Percentiles rank a stretch among this genome's conserved stretches.
These are phyloP conservation scores for Spea multiplicata DNA, from an alignment of 2,113 vertebrate genomes.

Conservation along the genomic window DNA sequence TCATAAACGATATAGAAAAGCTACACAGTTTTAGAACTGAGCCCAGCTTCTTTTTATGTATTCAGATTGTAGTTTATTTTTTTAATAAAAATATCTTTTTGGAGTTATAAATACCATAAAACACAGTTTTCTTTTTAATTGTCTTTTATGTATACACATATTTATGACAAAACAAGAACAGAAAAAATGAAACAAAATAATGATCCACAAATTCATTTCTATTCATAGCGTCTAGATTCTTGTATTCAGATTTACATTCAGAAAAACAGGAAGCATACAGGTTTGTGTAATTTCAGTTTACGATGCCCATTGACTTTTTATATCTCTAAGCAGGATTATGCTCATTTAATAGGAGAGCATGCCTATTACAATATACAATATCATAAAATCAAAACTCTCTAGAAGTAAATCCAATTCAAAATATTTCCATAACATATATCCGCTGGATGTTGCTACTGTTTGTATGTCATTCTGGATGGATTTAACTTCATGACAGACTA, in stretches of 20 bases:
- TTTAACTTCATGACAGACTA: slow-evolving; percentile 79
- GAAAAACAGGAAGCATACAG: slow-evolving; percentile 53
- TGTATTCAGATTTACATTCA: slow-evolving; percentile 10
- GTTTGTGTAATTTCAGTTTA: slow-evolving; percentile 61
- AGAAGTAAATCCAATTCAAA: slow-evolving; percentile 80
- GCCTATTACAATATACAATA: slow-evolving; percentile 72
- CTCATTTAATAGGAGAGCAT: slow-evolving; percentile 75
- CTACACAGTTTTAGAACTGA: too few relatives aligned
- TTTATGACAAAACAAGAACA: too few relatives aligned
- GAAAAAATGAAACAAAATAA: too few relatives aligned
- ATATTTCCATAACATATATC: slow-evolving; percentile 81
- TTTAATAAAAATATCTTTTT: too few relatives aligned
- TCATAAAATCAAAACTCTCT: slow-evolving; percentile 78
- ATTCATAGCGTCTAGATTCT: not conserved
- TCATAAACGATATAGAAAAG: too few relatives aligned
- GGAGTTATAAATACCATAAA: too few relatives aligned
- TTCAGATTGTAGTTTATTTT: too few relatives aligned
- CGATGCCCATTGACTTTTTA: slow-evolving; percentile 71
- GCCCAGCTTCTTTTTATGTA: too few relatives aligned
- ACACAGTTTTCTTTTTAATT: too few relatives aligned
- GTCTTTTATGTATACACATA: too few relatives aligned
- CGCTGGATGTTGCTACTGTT: slow-evolving; percentile 76
- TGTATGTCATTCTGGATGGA: slow-evolving; percentile 80
- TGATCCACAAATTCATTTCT: too few relatives aligned
- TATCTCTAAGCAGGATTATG: slow-evolving; percentile 80